A percentile compares a stretch with the other conserved stretches of the same genome.
These are phyloP conservation scores for Karalla daura DNA, from an alignment of 2,797 vertebrate genomes.

Conservation along the genomic window DNA sequence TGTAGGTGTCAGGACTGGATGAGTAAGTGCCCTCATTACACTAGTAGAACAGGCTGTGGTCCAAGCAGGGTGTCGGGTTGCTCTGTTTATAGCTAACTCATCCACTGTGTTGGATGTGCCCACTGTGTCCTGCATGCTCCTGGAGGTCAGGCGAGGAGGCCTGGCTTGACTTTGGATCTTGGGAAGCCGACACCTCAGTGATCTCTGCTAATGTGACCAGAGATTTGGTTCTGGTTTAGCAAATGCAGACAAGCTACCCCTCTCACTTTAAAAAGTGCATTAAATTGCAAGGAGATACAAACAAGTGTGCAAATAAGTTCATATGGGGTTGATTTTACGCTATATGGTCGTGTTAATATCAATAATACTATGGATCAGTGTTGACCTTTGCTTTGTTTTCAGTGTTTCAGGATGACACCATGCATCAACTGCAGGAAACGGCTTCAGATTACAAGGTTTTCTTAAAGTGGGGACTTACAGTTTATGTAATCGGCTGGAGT, in stretches of 20 bases:
- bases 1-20: background rate
- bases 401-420: no score
- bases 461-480: background rate
- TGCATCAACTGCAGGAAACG: background rate
- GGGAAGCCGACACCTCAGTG: background rate
- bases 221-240: background rate
- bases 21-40: no score
- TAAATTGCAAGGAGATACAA: background rate
- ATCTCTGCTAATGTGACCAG: background rate
- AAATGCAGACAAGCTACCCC: background rate
- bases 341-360: no score
- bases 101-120: background rate
- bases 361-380: no score
- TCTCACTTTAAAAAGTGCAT: background rate
- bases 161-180: background rate
- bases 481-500: background rate
- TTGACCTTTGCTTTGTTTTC: no score
- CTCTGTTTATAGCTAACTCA: background rate
- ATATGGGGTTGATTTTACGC: no score
- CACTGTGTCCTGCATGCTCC: background rate
- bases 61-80: background rate
- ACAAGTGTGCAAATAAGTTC: background rate
- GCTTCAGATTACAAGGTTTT: background rate
- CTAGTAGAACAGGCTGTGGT: background rate
- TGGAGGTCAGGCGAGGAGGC: background rate